Conservation (phyloP, 2,888 invertebrate genomes). For the Nyleta sp. region DNA sequence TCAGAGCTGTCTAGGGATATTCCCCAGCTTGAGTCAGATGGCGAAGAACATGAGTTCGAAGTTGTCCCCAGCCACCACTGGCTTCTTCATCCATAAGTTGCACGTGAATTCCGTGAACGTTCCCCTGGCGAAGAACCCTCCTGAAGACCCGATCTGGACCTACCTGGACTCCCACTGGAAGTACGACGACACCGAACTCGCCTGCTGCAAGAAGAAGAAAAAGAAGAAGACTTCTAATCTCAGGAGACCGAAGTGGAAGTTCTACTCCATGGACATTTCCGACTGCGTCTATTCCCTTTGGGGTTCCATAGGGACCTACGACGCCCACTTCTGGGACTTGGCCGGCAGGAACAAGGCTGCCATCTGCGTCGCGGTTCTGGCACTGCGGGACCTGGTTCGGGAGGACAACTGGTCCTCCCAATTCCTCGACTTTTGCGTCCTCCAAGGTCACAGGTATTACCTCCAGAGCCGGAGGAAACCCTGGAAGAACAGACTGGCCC, state of each 20-base stretch:
- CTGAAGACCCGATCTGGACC: constrained; percentile 80
- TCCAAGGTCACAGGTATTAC: constrained; percentile 77
- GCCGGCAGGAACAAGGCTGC: constrained; percentile 77
- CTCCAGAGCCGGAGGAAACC: constrained; percentile 72
- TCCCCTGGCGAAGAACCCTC: constrained; percentile 67
- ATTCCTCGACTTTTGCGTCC: constrained; percentile 77
- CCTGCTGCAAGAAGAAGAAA: constrained; percentile 10
- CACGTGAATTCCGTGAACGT: constrained; percentile 76
- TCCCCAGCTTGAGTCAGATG: constrained; percentile 74
- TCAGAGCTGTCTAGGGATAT: no score
- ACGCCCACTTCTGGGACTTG: constrained; percentile 73
- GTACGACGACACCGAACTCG: constrained; percentile 64
- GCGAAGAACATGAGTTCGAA: constrained; percentile 75
- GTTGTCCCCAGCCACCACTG: constrained; percentile 72
- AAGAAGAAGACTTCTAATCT: constrained; percentile 4
- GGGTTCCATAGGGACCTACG: constrained; percentile 77
- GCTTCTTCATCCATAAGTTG: constrained; percentile 78
- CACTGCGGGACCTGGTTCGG: constrained; percentile 75
- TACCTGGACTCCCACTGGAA: constrained; percentile 80
- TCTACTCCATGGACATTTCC: constrained; percentile 76
- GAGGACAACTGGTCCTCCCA: constrained; percentile 77
- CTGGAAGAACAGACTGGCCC: constrained; percentile 71
- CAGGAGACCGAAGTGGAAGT: constrained; percentile 73
- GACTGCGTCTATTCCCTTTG: constrained; percentile 78
- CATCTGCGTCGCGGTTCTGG: constrained; percentile 74